Evolutionary conservation across 2,113 vertebrate species (phyloP), one percentile per base, ranked within the genome.

Genomic region (Caracal caracal): DNA sequence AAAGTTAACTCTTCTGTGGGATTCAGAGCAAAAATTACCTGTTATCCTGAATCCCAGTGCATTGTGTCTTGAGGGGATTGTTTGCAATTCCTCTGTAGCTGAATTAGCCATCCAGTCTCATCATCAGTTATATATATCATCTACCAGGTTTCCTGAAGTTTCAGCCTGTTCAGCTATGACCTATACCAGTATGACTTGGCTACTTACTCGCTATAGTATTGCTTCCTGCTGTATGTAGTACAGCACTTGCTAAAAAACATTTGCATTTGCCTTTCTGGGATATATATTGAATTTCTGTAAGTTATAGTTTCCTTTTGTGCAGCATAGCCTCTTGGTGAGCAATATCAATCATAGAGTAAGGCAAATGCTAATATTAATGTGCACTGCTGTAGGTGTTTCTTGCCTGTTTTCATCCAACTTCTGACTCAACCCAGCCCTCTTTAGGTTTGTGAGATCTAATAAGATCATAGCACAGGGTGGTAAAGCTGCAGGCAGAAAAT

Each of bases 401-500:
- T 93, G 78, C 81, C 78, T 81, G 28, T 95, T 97, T 94, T 68
- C 63, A 73, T 94, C 90, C 90, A 90, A 86, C 76, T 93, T 97
- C 96, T 96, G 92, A 96, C 95, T 97, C 95, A 97, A 61, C 84
- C 81, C 63, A 80, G 66, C 80, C 66, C 71, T 96, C 81, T 89
- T 85, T 93, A 93, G 68, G 83, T 96, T 92, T 91, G 61, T 85
- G 66, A 94, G 85, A 89, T 97, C 87, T 95, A 97, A 88, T 96
- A 97, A 97, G 90, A 97, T 97, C 84, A 92, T 61, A 95, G 81
- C 84, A 83, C 70, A 30, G 63, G 75, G 76, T 83, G 90, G 95
- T 97, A 73, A 95, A 85, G 84, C 97, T 97, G 43, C 35, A 88
- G 98, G 95, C 96, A 96, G 92, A 97, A 97, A 83, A 94, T 88